Evolutionary conservation across 2,797 vertebrate species (phyloP).

Genomic region (Phoeniculus purpureus): DNA sequence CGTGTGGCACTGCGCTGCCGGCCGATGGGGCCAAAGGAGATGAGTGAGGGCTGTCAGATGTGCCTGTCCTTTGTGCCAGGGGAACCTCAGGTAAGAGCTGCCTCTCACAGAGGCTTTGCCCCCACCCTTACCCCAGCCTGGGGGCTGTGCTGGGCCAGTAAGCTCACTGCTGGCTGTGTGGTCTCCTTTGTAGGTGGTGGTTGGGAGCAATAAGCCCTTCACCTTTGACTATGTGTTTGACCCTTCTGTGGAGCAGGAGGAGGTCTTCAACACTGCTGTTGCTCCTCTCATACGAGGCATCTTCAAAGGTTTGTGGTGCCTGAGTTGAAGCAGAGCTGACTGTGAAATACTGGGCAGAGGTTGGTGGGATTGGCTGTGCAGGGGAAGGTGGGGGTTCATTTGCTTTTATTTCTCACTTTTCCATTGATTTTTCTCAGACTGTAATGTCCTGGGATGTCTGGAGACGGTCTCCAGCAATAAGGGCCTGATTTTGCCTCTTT

Average conservation of each 20-base stretch:
- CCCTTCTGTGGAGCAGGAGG: slow-evolving; percentile 90
- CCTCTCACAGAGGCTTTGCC: no score
- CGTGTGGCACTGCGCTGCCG: slow-evolving; percentile 92
- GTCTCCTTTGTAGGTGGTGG: slow-evolving; percentile 82
- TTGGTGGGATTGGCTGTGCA: rapidly evolving
- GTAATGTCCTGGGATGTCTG: background rate
- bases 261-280: slow-evolving; percentile 87
- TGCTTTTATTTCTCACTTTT: rapidly evolving
- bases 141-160: rapidly evolving
- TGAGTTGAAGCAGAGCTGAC: rapidly evolving
- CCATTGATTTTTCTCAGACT: no score
- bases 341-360: background rate
- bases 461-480: background rate
- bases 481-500: background rate
- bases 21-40: slow-evolving; percentile 90
- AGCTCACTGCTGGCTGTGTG: background rate
- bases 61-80: slow-evolving; percentile 90
- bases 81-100: slow-evolving; percentile 87
- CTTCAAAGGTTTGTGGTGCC: slow-evolving; percentile 84
- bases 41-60: slow-evolving; percentile 88
- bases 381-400: no score
- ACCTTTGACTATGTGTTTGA: slow-evolving; percentile 96
- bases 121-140: background rate
- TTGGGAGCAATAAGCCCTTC: slow-evolving; percentile 91
- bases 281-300: slow-evolving; percentile 86